Base-by-base conservation (phyloP, 1,140 invertebrate genomes). In the Lucilia cuprina region DNA sequence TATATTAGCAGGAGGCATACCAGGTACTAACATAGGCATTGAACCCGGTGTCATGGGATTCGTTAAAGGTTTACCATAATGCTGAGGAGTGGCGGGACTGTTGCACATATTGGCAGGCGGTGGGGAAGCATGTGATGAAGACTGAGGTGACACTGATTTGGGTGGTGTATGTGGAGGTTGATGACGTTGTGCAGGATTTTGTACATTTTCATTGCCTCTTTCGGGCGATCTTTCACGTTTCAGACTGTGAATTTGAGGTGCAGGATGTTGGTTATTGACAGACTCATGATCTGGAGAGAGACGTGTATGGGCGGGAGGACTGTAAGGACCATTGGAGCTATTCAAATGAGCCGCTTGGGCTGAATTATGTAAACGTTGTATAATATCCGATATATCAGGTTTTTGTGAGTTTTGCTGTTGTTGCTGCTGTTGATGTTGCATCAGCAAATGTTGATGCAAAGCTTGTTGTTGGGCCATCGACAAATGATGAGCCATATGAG, bases 111-210 rank as follows among this genome's bases (percentile, higher is more conserved):
- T 47, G 8, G 87, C 86, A 83, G 89, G 89, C 47, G 89, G 90
- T 13, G 87, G 89, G n/a, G 89, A 90, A 14, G 88, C 87, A 78
- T 89, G 89, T 77, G 89, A 50, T 19, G 65, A 90, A 14, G 89
- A 90, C 49, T 88, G 88, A 83, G 92, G 90, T 86, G 92, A 91
- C 75, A 92, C 92, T 30, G 92, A 93, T 14, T 89, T 90, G 5
- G 89, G 89, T 19, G 89, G 89, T 65, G 89, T 90, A 60, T 90
- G 89, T 0, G 89, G 89, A 30, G 89, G 89, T 87, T 89, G 25
- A 87, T 90, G 83, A 34, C 89, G 88, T 86, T 90, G 89, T 12
- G 89, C 86, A 5, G 89, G 89, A 87, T 90, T 88, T 83, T 90
- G 89, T 12, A 85, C 80, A 34, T 89, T 86, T 49, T 90, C 89